Evolutionary conservation across 2,888 invertebrate genomes (phyloP), one percentile per base, ranked within the genome.

Genomic region (Tigriopus californicus): DNA sequence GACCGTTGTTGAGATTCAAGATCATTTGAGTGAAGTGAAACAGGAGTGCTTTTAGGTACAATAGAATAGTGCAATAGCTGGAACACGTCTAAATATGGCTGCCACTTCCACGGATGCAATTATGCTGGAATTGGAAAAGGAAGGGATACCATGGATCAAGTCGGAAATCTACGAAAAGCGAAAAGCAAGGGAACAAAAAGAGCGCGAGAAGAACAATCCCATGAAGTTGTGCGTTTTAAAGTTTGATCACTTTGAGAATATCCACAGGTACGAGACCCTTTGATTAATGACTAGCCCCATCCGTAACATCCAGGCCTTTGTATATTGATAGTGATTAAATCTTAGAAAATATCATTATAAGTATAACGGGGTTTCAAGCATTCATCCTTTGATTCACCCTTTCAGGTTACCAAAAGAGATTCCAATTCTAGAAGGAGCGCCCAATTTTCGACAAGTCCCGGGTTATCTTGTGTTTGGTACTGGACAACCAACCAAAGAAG

Each of bases 221-320:
- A 59, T 59, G 59, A 59, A 59, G 22, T 15, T 52, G n/a, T 49
- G 49, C n/a, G 59, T 59, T 13, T 41, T 59, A 4, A 59, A 59
- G 22, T 59, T 52, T 41, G 59, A 59, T 44, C 59, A 59, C 33
- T 59, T 59, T 40, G 59, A 59, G 11, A 59, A 59, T 51, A 59
- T 59, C 41, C 59, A 59, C 41, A 51, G 59, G 52, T 52, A 49
- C n/a, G n/a, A n/a, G n/a, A n/a, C n/a, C n/a, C n/a, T n/a, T n/a
- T n/a, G n/a, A n/a, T n/a, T n/a, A n/a, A n/a, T n/a, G n/a, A n/a
- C n/a, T n/a, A n/a, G n/a, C n/a, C n/a, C n/a, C n/a, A n/a, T n/a
- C n/a, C n/a, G n/a, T n/a, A n/a, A n/a, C n/a, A n/a, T n/a, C n/a
- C n/a, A n/a, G n/a, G n/a, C n/a, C n/a, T n/a, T n/a, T n/a, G n/a